Conservation (phyloP, 2,113 vertebrate species). For the Brachyhypopomus gauderio region DNA sequence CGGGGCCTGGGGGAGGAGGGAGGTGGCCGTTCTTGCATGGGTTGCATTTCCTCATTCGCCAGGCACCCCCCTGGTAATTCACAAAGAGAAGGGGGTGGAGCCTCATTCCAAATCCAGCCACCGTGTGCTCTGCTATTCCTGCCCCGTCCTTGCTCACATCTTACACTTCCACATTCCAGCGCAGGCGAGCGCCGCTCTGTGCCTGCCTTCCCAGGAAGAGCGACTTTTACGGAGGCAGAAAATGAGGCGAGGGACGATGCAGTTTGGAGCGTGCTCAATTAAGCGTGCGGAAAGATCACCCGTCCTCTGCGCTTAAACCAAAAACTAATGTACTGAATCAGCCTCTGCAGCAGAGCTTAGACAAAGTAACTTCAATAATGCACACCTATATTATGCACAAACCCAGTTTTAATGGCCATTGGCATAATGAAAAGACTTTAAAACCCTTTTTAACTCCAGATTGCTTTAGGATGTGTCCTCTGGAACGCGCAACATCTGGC, state of each 20-base stretch:
- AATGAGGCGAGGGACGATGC: background rate
- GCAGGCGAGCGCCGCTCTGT: background rate
- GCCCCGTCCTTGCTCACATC: background rate
- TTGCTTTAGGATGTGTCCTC: conserved; percentile 44
- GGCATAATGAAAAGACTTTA: too few relatives aligned
- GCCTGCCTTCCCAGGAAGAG: background rate
- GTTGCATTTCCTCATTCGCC: conserved; percentile 1
- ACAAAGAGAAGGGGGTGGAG: conserved; percentile 33
- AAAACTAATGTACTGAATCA: too few relatives aligned
- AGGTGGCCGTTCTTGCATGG: conserved; percentile 36
- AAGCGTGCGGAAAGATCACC: too few relatives aligned
- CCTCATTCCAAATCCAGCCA: conserved; percentile 60
- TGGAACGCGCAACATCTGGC: conserved; percentile 38
- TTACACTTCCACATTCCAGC: conserved; percentile 32
- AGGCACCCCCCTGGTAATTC: conserved; percentile 33
- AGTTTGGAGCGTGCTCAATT: too few relatives aligned
- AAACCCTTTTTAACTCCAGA: conserved; percentile 55
- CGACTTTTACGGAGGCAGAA: background rate
- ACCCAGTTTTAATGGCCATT: too few relatives aligned
- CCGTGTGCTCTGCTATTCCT: conserved; percentile 28
- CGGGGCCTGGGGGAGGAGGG: background rate
- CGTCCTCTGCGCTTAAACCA: too few relatives aligned
- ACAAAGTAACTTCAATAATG: too few relatives aligned
- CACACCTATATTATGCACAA: too few relatives aligned
- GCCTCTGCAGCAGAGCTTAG: too few relatives aligned